Base-by-base conservation (phyloP, 1,140 invertebrate genomes). In the Sitobion miscanthi region DNA sequence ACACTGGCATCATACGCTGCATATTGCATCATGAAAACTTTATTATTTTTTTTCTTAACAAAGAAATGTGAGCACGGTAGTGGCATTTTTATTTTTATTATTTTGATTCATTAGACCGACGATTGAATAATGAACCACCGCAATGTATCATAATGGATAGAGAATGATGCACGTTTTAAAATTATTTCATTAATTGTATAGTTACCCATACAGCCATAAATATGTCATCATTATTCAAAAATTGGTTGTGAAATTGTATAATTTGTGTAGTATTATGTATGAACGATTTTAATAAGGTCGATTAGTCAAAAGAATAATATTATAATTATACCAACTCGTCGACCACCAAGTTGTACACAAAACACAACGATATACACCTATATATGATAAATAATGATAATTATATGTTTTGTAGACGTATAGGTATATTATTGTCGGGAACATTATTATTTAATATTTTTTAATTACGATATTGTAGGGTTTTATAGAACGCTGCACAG, bases 1-100 rank as follows among this genome's bases (percentile, higher is more conserved):
- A n/a, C 14, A 77, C 57, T 62, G 62, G 25, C 5, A 57, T 57
- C 49, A 57, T 57, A 57, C 49, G 0, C 47, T 17, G 3, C n/a
- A 77, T 77, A 77, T 77, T 77, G 62, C 62, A 77, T 77, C 62
- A 77, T 77, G n/a, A 77, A n/a, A 77, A 77, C 30, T 77, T 62
- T 62, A 62, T 62, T 62, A 35, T 62, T 30, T 77, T 77, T n/a
- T 35, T 69, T 57, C 11, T n/a, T n/a, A n/a, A 69, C 30, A n/a
- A 69, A 69, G 62, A n/a, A 69, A 17, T 35, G 14, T 77, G n/a
- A 77, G n/a, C n/a, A 35, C 11, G 62, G 30, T 77, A 77, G 11
- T n/a, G n/a, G 30, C 30, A 9, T 62, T 62, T 62, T 62, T 62
- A 62, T 62, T 62, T 62, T 62, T 62, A 62, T 77, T 3, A 77